Evolutionary conservation across 2,888 invertebrate genomes (phyloP).

Genomic region (Aspidiotus destructor): DNA sequence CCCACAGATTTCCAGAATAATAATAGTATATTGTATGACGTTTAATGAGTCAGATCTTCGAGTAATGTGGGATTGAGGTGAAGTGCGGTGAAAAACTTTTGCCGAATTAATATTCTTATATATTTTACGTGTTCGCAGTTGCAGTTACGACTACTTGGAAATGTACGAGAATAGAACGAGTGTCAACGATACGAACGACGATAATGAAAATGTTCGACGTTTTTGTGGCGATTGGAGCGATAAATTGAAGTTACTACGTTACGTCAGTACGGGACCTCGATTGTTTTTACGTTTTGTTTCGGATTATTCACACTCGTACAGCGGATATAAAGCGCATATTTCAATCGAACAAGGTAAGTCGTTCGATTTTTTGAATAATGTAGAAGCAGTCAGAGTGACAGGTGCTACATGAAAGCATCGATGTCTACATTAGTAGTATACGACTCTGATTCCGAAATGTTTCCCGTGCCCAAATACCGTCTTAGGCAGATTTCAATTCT

Average conservation of each 20-base stretch:
- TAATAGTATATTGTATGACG: too few species aligned
- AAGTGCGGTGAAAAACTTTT: too few species aligned
- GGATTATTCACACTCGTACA: conserved; percentile 67
- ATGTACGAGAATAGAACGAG: conserved; percentile 47
- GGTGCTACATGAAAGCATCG: too few species aligned
- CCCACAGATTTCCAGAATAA: too few species aligned
- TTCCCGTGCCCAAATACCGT: too few species aligned
- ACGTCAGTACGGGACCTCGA: conserved; percentile 53
- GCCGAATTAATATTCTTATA: too few species aligned
- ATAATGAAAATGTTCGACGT: conserved; percentile 35
- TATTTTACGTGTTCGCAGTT: conserved; percentile 46
- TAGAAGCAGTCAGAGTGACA: too few species aligned
- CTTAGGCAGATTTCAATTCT: too few species aligned
- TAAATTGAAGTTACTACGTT: conserved; percentile 60
- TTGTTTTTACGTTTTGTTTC: conserved; percentile 60
- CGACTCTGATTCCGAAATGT: too few species aligned
- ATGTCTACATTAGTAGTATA: too few species aligned
- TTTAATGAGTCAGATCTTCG: too few species aligned
- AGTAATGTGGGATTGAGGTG: too few species aligned
- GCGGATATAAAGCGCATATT: conserved; percentile 62
- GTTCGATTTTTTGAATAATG: not conserved
- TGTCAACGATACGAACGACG: conserved; percentile 20
- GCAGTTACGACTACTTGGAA: conserved; percentile 69
- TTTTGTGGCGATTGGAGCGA: conserved; percentile 71
- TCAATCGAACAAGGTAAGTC: conserved; percentile 63